Evolutionary conservation across 2,797 vertebrate species (phyloP).

Genomic region (Sorex maritimensis): DNA sequence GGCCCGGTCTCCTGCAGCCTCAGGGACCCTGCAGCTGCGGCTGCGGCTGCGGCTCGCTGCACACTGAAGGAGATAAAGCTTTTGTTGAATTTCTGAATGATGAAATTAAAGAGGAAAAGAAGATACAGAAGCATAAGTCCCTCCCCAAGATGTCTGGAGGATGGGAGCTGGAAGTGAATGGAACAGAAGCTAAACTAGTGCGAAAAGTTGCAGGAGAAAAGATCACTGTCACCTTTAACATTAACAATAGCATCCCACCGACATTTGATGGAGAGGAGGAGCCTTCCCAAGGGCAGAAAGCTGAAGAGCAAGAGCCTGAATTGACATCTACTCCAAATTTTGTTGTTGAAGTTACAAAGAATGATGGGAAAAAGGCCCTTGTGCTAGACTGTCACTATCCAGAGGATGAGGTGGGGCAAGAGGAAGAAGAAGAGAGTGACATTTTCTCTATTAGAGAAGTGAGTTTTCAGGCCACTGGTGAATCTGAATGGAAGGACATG

Average conservation of each 20-base stretch:
- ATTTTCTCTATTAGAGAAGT: too few relatives aligned
- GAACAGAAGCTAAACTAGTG: conserved; percentile 95
- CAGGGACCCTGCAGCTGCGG: conserved; percentile 90
- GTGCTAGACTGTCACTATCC: conserved; percentile 98
- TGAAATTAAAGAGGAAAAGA: conserved; percentile 97
- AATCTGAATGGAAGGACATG: too few relatives aligned
- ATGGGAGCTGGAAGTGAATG: conserved; percentile 96
- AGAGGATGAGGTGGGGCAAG: too few relatives aligned
- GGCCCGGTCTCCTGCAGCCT: conserved; percentile 88
- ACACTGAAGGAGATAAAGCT: conserved; percentile 98
- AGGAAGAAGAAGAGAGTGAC: too few relatives aligned
- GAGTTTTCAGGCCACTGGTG: too few relatives aligned
- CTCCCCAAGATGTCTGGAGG: conserved; percentile 97
- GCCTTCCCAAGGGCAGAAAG: too few relatives aligned
- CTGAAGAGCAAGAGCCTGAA: too few relatives aligned
- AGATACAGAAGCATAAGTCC: conserved; percentile 95
- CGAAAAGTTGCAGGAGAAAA: conserved; percentile 94
- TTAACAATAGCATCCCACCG: too few relatives aligned
- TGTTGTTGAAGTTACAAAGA: conserved; percentile 97
- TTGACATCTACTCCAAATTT: conserved; percentile 97
- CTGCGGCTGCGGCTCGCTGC: conserved; percentile 95
- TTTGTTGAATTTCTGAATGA: conserved; percentile 95
- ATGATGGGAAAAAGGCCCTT: conserved; percentile 94
- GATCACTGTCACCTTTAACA: too few relatives aligned
- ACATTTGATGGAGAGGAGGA: too few relatives aligned